Evolutionary conservation across 2,797 vertebrate genomes (phyloP), one percentile per base, ranked within the genome.

Genomic region (Girardinus metallicus): DNA sequence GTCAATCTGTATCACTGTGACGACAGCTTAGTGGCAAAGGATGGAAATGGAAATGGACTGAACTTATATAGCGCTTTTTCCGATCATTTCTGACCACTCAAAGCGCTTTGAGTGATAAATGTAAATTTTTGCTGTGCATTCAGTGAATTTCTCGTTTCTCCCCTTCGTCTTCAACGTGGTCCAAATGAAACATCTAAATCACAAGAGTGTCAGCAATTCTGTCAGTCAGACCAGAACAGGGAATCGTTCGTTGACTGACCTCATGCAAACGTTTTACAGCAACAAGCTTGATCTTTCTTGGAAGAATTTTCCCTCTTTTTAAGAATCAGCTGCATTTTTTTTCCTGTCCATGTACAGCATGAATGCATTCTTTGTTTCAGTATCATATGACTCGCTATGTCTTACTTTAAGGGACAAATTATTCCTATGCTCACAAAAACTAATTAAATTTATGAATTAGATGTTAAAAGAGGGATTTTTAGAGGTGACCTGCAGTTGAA

Each of bases 101-200:
- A n/a, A n/a, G n/a, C n/a, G n/a, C n/a, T n/a, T n/a, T n/a, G n/a
- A n/a, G n/a, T 75, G 26, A 73, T 74, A 74, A 80, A 83, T 73
- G 57, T 49, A 16, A 1, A 26, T 68, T 76, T 29, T 34, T 78
- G 85, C 64, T 51, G 57, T 72, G 41, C 66, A 46, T 80, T 86
- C 70, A 43, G 21, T 47, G 73, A 66, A 46, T 75, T 86, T 85
- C 41, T 64, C 74, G 74, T 75, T 76, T 83, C 83, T 77, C 80
- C 83, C 83, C 77, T 73, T 74, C 29, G 60, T 87, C 81, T 84
- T 53, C 70, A 83, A 77, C 47, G 83, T 79, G 66, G 68, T 92
- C 92, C 88, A 92, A 92, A 86, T 26, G 77, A 86, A 90, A 87
- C 82, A 88, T 89, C 87, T 66, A 89, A 90, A 90, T 89, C 81